Evolutionary conservation across 2,113 vertebrate genomes (phyloP).

Genomic region (Sisor rabdophorus): DNA sequence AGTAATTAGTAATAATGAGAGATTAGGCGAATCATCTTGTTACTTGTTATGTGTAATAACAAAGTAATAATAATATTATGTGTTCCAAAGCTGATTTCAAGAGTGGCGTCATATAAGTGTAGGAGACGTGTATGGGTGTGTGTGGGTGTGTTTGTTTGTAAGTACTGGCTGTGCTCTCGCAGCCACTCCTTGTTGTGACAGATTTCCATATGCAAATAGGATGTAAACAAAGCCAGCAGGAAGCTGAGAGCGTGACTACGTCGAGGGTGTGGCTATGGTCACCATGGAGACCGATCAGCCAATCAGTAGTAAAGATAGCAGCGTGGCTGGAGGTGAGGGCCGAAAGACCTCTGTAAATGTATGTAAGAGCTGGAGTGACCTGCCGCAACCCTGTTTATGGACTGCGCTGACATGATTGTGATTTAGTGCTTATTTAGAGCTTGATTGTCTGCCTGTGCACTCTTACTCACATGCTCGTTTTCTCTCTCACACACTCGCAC

Average conservation of each 20-base stretch:
- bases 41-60: too few species aligned
- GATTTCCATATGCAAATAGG: conserved; percentile 46
- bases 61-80: too few species aligned
- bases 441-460: conserved; percentile 40
- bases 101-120: too few species aligned
- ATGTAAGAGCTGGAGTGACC: conserved; percentile 39
- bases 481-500: conserved; percentile 7
- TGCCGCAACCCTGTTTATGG: conserved; percentile 43
- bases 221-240: conserved; percentile 50
- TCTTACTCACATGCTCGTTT: not conserved
- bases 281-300: conserved; percentile 27
- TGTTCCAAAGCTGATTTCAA: too few species aligned
- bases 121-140: conserved; percentile 13
- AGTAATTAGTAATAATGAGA: too few species aligned
- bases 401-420: conserved; percentile 38
- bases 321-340: conserved; percentile 36
- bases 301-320: conserved; percentile 1
- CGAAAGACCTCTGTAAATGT: conserved; percentile 30
- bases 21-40: too few species aligned
- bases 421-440: conserved; percentile 48
- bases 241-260: conserved; percentile 31
- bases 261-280: conserved; percentile 29
- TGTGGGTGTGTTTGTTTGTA: conserved; percentile 8
- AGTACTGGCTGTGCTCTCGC: conserved; percentile 22
- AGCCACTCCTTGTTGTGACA: conserved; percentile 46